phyloP scores from a whole-genome alignment of 2,113 vertebrate species.

The Rostratula benghalensis region DNA sequence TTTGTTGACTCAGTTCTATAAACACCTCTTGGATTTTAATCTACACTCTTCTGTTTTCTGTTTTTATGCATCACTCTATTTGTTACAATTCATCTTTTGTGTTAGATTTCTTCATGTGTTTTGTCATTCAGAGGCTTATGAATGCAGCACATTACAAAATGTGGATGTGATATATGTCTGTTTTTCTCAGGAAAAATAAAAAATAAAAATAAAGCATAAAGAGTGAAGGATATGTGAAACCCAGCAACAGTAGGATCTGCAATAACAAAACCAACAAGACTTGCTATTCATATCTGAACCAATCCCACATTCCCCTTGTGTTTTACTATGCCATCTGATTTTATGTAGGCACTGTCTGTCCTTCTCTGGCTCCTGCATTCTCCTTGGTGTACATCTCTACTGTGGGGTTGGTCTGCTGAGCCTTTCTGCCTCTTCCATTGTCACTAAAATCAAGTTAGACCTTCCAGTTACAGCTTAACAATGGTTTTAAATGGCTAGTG shows the following conservation, averaged over 20 bases:
- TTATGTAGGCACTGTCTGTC: background rate
- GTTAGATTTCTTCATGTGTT: conserved; percentile 35
- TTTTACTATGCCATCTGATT: background rate
- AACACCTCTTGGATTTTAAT: conserved; percentile 70
- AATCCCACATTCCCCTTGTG: background rate
- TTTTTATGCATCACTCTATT: conserved; percentile 16
- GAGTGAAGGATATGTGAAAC: background rate
- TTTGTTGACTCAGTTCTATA: conserved; percentile 70
- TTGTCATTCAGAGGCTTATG: conserved; percentile 24
- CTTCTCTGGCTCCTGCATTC: background rate
- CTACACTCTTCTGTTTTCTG: conserved; percentile 38
- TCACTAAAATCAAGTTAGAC: background rate
- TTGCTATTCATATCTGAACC: background rate
- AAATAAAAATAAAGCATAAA: background rate
- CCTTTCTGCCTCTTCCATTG: background rate
- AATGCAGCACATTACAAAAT: conserved; percentile 31
- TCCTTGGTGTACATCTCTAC: background rate
- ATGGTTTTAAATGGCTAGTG: background rate
- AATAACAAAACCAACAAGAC: conserved; percentile 4
- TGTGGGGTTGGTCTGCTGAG: background rate
- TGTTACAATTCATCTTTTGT: conserved; percentile 47
- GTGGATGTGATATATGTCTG: conserved; percentile 14
- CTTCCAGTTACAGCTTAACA: background rate
- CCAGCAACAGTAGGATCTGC: background rate
- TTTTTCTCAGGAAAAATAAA: conserved; percentile 19